A percentile compares a stretch with the other conserved stretches of the same genome.
phyloP scores from a whole-genome alignment of 2,888 invertebrate genomes.

The Leptinotarsa juncta region DNA sequence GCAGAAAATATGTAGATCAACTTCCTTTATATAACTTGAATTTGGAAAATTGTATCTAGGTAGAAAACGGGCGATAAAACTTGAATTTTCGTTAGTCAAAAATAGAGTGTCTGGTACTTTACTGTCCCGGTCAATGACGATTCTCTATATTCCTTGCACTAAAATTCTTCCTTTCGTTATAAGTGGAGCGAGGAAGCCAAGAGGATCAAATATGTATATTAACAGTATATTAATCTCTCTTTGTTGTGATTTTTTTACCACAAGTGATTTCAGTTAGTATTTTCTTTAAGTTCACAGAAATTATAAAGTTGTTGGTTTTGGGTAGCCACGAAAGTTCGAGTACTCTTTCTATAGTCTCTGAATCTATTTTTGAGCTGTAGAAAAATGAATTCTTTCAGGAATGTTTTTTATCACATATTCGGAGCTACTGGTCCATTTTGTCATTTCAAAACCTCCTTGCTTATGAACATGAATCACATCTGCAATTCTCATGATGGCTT shows the following conservation, averaged over 20 bases:
- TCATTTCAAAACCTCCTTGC: neutral
- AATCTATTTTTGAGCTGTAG: neutral
- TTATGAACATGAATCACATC: conserved; percentile 1
- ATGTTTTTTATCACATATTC: neutral
- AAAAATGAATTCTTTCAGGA: neutral
- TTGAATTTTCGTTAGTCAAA: neutral
- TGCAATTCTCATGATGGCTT: neutral
- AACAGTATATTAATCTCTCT: neutral
- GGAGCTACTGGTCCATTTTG: neutral
- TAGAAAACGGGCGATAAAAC: neutral
- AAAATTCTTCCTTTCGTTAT: too few species aligned
- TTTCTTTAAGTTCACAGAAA: too few species aligned
- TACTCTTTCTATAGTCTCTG: neutral
- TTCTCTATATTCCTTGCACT: too few species aligned
- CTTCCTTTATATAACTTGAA: neutral
- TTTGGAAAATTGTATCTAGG: neutral
- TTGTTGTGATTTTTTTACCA: neutral
- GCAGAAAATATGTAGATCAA: neutral
- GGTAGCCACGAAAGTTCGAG: too few species aligned
- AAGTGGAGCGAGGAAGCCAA: too few species aligned
- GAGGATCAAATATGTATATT: neutral
- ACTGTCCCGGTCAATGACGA: too few species aligned
- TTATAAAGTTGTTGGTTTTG: too few species aligned
- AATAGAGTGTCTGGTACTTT: neutral
- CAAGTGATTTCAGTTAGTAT: too few species aligned